phyloP scores from a whole-genome alignment of 2,888 invertebrate species.

The Lydus trimaculatus region DNA sequence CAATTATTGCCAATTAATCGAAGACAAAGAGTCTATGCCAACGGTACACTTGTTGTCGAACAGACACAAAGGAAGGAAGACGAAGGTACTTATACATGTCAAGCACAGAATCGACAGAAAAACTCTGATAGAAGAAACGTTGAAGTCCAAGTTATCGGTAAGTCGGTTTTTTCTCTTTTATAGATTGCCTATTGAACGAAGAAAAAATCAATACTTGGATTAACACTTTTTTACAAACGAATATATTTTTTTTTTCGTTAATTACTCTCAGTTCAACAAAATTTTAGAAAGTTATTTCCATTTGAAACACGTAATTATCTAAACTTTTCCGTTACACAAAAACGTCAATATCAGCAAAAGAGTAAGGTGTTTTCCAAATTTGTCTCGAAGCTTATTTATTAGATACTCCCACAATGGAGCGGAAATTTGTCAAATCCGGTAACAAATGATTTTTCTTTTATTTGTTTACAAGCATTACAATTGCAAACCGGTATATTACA shows the following conservation, averaged over 20 bases:
- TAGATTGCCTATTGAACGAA: not conserved
- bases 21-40: constrained; percentile 84
- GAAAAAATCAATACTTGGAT: not conserved
- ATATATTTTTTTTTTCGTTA: not conserved
- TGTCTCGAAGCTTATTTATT: too few relatives aligned
- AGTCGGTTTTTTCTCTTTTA: constrained; percentile 41
- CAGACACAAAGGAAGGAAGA: constrained; percentile 86
- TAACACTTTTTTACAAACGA: not conserved
- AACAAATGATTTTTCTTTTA: too few relatives aligned
- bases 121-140: constrained; percentile 79
- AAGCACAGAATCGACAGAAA: constrained; percentile 84
- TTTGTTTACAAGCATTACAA: too few relatives aligned
- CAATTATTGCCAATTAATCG: constrained; percentile 86
- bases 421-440: too few relatives aligned
- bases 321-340: not conserved
- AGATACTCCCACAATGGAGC: too few relatives aligned
- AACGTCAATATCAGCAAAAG: not conserved
- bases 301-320: not conserved
- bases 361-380: too few relatives aligned
- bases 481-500: too few relatives aligned
- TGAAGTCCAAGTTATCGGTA: constrained; percentile 77
- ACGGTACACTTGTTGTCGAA: constrained; percentile 86
- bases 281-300: not conserved
- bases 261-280: not conserved
- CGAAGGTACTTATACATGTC: constrained; percentile 90